A percentile compares a stretch with the other conserved stretches of the same genome.
Evolutionary conservation across 2,113 vertebrate species (phyloP).

Genomic region (Melanocharis versteri): DNA sequence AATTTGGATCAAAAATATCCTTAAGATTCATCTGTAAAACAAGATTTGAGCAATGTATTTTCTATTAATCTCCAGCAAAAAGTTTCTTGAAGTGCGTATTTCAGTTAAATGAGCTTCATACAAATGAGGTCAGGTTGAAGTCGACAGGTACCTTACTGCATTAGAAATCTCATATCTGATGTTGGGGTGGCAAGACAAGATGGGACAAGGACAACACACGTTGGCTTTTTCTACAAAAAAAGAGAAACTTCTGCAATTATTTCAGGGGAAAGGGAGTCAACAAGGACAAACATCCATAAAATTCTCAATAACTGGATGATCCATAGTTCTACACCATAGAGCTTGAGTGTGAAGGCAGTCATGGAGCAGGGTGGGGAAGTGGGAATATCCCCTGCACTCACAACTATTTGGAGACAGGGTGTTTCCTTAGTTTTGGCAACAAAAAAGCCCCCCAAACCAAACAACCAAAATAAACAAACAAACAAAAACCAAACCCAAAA

Average conservation of each 20-base stretch:
- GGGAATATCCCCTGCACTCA: neutral
- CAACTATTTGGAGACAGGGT: neutral
- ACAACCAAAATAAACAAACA: neutral
- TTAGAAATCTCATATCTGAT: neutral
- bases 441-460: neutral
- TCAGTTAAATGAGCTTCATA: neutral
- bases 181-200: neutral
- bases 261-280: neutral
- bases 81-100: neutral
- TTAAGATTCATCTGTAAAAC: neutral
- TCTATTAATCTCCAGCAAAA: neutral
- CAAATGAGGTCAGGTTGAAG: neutral
- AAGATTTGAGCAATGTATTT: neutral
- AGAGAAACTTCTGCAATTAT: rapidly evolving
- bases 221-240: neutral
- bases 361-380: rapidly evolving
- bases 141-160: neutral
- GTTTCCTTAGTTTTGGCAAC: neutral
- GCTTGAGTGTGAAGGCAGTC: rapidly evolving
- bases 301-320: neutral
- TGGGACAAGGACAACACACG: neutral
- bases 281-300: neutral
- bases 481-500: neutral
- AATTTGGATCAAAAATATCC: neutral
- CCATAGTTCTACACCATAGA: neutral